Evolutionary conservation across 2,113 vertebrate species (phyloP).

Genomic region (Sula dactylatra): DNA sequence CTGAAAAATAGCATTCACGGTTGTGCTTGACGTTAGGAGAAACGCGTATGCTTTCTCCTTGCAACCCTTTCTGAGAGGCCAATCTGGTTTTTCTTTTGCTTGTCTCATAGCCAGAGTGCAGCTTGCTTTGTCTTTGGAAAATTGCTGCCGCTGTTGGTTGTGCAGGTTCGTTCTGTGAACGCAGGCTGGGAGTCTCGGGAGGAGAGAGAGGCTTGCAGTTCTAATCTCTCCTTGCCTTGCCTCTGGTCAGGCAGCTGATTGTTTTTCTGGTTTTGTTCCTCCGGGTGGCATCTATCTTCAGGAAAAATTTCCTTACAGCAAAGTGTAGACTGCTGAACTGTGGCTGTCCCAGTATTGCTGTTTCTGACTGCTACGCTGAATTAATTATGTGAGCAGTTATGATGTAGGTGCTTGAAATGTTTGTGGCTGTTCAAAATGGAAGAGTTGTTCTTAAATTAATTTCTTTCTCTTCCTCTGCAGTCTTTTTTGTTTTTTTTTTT

Average conservation of each 20-base stretch:
- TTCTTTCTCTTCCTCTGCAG: background rate
- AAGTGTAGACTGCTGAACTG: slow-evolving; percentile 15
- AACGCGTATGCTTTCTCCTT: background rate
- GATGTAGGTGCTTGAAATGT: background rate
- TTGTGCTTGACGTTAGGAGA: background rate
- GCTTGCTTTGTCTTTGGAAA: slow-evolving; percentile 24
- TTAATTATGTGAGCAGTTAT: background rate
- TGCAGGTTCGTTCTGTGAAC: background rate
- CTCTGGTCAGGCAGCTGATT: slow-evolving; percentile 42
- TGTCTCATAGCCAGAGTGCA: background rate
- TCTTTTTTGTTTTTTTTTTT: background rate
- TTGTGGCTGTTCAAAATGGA: background rate
- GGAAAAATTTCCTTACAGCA: slow-evolving; percentile 54
- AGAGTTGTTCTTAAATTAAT: background rate
- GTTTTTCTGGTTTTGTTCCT: slow-evolving; percentile 66
- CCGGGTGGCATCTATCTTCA: slow-evolving; percentile 61
- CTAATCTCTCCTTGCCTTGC: slow-evolving; percentile 45
- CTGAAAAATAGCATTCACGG: accelerated
- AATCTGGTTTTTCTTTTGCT: background rate
- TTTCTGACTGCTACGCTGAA: background rate
- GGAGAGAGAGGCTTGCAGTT: background rate
- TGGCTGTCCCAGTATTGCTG: background rate
- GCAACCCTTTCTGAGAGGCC: background rate
- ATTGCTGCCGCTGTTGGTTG: slow-evolving; percentile 7
- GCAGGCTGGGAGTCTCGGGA: background rate